Evolutionary conservation across 1,140 invertebrate genomes (phyloP).

Genomic region (Drosophila lini): DNA sequence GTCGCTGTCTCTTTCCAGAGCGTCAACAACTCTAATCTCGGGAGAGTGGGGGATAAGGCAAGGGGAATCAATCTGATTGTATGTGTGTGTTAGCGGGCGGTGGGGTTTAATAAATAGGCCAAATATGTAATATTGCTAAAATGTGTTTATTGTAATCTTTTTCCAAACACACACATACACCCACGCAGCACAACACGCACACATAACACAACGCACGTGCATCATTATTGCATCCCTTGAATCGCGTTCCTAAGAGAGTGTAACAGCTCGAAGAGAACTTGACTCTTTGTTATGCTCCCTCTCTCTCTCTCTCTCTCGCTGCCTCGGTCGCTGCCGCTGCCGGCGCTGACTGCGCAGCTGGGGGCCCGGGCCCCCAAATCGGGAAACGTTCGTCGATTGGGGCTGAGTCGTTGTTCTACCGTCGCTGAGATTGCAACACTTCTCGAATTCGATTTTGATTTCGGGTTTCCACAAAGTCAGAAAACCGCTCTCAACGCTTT

Average conservation of each 20-base stretch:
- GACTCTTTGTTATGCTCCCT: constrained; percentile 1
- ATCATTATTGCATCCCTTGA: constrained; percentile 68
- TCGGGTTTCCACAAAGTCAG: constrained; percentile 37
- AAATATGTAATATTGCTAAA: constrained; percentile 83
- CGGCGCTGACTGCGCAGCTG: constrained; percentile 50
- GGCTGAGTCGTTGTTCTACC: constrained; percentile 83
- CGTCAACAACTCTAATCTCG: constrained; percentile 55
- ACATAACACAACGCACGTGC: constrained; percentile 58
- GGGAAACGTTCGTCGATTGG: constrained; percentile 52
- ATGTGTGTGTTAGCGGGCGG: constrained; percentile 11
- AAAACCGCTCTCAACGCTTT: constrained; percentile 35
- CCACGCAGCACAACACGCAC: constrained; percentile 24
- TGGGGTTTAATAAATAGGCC: constrained; percentile 76
- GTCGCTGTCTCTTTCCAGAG: constrained; percentile 5
- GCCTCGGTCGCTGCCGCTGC: constrained; percentile 21
- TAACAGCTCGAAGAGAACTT: constrained; percentile 47
- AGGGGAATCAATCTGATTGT: background rate
- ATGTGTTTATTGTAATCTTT: constrained; percentile 83
- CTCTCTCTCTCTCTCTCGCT: background rate
- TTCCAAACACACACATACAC: constrained; percentile 21
- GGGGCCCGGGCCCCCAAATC: constrained; percentile 71
- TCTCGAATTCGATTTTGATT: constrained; percentile 53
- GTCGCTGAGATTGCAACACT: constrained; percentile 83
- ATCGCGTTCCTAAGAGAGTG: constrained; percentile 18
- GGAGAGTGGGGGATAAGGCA: background rate